Percentiles rank a stretch among this genome's conserved stretches.
These are phyloP conservation scores for Benitochromis conjunctus DNA, from an alignment of 2,113 vertebrate genomes.

Conservation along the genomic window DNA sequence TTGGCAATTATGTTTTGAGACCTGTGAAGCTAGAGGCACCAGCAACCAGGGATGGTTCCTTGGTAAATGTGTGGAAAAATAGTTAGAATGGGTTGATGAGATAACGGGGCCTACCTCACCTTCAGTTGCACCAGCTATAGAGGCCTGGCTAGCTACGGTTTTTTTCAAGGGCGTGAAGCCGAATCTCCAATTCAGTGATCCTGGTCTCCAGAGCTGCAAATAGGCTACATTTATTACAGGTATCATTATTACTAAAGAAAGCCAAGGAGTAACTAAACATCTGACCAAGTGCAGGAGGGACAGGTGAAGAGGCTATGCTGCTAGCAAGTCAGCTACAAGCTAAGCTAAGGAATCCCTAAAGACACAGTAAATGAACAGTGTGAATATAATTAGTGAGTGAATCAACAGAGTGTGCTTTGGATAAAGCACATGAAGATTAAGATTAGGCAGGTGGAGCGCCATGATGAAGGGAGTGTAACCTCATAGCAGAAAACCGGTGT, in stretches of 20 bases:
- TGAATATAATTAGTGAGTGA: background rate
- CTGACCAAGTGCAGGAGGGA: background rate
- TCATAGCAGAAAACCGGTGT: no score
- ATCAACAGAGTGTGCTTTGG: background rate
- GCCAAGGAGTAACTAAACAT: background rate
- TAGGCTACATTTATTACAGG: background rate
- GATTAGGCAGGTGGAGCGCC: no score
- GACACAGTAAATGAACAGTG: background rate
- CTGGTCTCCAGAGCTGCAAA: background rate
- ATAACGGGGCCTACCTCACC: background rate
- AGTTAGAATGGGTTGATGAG: background rate
- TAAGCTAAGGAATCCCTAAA: background rate
- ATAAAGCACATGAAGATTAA: background rate
- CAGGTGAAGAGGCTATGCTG: background rate
- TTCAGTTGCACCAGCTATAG: background rate
- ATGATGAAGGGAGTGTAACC: no score
- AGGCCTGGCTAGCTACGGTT: background rate
- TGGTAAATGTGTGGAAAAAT: background rate
- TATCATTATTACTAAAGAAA: background rate
- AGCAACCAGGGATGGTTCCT: background rate
- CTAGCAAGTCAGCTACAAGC: background rate
- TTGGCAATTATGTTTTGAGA: background rate
- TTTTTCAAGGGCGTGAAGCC: background rate
- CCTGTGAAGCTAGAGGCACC: background rate
- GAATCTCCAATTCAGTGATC: background rate